These are phyloP conservation scores for Diceros bicornis DNA, from an alignment of 2,797 vertebrate genomes.

Conservation along the genomic window DNA sequence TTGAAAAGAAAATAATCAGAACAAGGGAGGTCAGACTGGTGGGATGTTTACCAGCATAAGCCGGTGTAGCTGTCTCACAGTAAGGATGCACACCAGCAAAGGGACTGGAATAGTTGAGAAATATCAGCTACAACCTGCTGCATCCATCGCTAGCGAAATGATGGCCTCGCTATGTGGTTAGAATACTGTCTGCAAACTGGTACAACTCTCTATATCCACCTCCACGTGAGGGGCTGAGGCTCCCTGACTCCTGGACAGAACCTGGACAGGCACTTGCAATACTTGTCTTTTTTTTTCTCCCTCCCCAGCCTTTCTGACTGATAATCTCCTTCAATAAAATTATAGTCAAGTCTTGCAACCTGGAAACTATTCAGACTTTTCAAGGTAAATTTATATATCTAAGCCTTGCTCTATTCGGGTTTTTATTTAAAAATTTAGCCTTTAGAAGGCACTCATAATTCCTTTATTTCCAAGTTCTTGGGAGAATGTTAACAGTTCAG, in stretches of 20 bases:
- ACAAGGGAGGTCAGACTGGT: background rate
- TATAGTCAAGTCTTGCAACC: background rate
- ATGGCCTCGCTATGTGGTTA: background rate
- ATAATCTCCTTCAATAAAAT: background rate
- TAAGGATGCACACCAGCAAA: background rate
- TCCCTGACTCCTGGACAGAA: background rate
- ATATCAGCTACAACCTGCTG: background rate
- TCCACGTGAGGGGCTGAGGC: background rate
- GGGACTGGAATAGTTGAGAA: background rate
- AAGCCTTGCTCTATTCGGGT: background rate
- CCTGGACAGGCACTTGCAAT: background rate
- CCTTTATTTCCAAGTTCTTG: background rate
- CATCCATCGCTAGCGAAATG: accelerated
- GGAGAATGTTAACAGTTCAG: background rate
- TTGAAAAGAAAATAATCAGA: background rate
- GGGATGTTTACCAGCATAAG: background rate
- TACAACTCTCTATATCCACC: background rate
- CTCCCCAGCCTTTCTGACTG: background rate
- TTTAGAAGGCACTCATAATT: background rate
- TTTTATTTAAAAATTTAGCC: background rate
- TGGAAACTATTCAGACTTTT: background rate
- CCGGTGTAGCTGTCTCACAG: accelerated
- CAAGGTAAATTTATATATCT: background rate
- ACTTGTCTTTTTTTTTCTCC: background rate
- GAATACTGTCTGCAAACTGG: background rate